phyloP scores from a whole-genome alignment of 2,888 invertebrate species.

The Pseudoips prasinana region DNA sequence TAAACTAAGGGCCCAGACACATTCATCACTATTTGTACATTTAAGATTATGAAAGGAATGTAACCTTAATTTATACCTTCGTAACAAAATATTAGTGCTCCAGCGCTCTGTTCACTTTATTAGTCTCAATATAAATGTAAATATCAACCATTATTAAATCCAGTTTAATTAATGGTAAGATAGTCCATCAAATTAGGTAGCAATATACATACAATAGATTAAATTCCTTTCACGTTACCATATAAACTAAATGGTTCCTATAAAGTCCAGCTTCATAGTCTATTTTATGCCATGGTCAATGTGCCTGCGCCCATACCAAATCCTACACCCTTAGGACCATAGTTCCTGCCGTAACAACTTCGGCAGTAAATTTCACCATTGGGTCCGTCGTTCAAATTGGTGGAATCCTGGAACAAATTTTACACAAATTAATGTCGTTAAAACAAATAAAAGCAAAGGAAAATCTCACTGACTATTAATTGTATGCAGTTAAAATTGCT shows the following conservation, averaged over 20 bases:
- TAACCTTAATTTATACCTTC: conserved; percentile 81
- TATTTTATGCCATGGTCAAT: conserved; percentile 90
- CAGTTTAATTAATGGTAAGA: conserved; percentile 80
- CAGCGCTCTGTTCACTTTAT: conserved; percentile 50
- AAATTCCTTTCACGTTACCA: conserved; percentile 73
- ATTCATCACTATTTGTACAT: conserved; percentile 76
- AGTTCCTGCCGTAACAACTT: conserved; percentile 93
- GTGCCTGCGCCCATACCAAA: conserved; percentile 96
- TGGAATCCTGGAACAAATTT: conserved; percentile 87
- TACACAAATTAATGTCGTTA: no score
- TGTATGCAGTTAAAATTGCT: no score
- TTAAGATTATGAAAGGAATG: conserved; percentile 76
- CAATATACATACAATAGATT: conserved; percentile 59
- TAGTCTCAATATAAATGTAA: conserved; percentile 65
- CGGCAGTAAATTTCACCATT: conserved; percentile 97
- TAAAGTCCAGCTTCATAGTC: conserved; percentile 74
- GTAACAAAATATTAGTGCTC: conserved; percentile 71
- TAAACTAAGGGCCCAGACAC: conserved; percentile 82
- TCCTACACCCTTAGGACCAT: conserved; percentile 94
- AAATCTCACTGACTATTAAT: no score
- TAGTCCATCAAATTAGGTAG: conserved; percentile 53
- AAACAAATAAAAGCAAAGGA: no score
- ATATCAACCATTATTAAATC: conserved; percentile 80
- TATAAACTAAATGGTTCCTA: conserved; percentile 54
- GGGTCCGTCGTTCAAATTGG: conserved; percentile 94